phyloP scores from a whole-genome alignment of 2,797 vertebrate species.

The Aulostomus chinensis region DNA sequence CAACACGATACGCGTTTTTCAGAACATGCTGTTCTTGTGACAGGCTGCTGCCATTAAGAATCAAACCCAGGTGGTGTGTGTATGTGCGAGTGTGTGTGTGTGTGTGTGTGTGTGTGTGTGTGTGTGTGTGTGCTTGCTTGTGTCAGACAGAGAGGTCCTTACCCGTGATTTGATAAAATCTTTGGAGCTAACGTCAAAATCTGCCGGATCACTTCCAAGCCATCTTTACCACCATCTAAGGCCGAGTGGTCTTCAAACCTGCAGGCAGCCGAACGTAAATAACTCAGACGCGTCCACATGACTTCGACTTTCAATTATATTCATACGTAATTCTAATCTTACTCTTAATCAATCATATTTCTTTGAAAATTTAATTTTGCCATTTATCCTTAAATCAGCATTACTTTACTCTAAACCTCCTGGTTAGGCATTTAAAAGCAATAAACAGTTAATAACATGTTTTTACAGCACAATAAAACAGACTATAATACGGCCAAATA shows the following conservation, averaged over 20 bases:
- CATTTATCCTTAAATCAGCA: too few species aligned
- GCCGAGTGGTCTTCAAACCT: slow-evolving; percentile 92
- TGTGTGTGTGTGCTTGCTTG: background rate
- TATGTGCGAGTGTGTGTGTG: slow-evolving; percentile 11
- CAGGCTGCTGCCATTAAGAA: slow-evolving; percentile 44
- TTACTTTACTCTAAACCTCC: too few species aligned
- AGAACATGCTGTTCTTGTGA: slow-evolving; percentile 56
- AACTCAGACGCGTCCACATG: too few species aligned
- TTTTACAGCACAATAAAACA: too few species aligned
- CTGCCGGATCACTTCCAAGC: slow-evolving; percentile 85
- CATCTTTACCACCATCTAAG: slow-evolving; percentile 90
- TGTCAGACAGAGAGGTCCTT: slow-evolving; percentile 24
- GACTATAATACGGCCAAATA: too few species aligned
- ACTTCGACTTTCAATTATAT: too few species aligned
- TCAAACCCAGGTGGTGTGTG: slow-evolving; percentile 60
- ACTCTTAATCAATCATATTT: too few species aligned
- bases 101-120: slow-evolving; percentile 5
- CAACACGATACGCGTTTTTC: slow-evolving; percentile 61
- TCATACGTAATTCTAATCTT: too few species aligned
- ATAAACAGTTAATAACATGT: too few species aligned
- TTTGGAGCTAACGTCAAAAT: slow-evolving; percentile 84
- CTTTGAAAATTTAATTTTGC: too few species aligned
- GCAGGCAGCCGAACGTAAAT: background rate
- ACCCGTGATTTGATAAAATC: slow-evolving; percentile 88
- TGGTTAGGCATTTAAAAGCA: too few species aligned